Evolutionary conservation across 1,140 invertebrate genomes (phyloP).

Genomic region (Leguminivora glycinivorella): DNA sequence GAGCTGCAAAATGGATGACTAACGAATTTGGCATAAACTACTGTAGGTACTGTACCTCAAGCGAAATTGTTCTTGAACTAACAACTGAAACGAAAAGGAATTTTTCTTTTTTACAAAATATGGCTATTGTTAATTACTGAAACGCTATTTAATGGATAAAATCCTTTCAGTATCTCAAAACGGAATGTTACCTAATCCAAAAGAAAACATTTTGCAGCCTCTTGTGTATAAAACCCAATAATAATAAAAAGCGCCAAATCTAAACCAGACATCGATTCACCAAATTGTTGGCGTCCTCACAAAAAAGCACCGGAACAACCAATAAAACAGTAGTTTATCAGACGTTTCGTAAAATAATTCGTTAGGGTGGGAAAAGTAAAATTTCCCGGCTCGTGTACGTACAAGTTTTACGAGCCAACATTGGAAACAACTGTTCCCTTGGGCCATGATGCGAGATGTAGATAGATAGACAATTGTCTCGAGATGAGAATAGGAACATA

Average conservation of each 20-base stretch:
- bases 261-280: slow-evolving; percentile 13
- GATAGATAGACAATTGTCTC: slow-evolving; percentile 50
- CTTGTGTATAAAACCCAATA: not conserved
- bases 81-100: too few relatives aligned
- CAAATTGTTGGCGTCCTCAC: not conserved
- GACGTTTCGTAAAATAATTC: slow-evolving; percentile 22
- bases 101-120: too few relatives aligned
- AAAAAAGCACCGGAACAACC: slow-evolving; percentile 22
- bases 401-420: slow-evolving; percentile 61
- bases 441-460: slow-evolving; percentile 51
- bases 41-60: too few relatives aligned
- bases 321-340: slow-evolving; percentile 26
- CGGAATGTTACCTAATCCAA: too few relatives aligned
- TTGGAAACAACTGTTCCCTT: slow-evolving; percentile 60
- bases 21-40: too few relatives aligned
- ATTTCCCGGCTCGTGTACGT: slow-evolving; percentile 34
- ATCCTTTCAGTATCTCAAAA: too few relatives aligned
- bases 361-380: slow-evolving; percentile 26
- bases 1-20: too few relatives aligned
- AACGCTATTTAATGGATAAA: too few relatives aligned
- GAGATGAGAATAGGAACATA: not conserved
- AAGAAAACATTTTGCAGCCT: too few relatives aligned
- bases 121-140: too few relatives aligned
- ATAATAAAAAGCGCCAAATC: not conserved
- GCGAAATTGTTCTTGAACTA: too few relatives aligned